Percentiles rank a stretch among this genome's conserved stretches.
Evolutionary conservation across 2,888 invertebrate species (phyloP).

Genomic region (Hirtodrosophila cameraria): DNA sequence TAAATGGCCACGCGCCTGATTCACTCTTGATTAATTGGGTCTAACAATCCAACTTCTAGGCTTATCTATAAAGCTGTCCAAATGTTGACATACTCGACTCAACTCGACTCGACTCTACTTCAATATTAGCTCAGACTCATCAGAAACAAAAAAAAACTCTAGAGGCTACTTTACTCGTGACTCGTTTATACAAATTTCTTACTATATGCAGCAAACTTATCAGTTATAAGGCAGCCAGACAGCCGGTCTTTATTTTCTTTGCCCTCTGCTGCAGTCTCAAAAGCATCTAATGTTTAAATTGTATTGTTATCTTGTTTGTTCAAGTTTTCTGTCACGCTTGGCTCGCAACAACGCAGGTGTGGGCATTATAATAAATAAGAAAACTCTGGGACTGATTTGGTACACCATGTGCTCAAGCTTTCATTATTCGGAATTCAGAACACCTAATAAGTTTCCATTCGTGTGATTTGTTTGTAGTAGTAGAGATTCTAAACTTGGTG

Average conservation of each 20-base stretch:
- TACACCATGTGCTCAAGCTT: conserved; percentile 1
- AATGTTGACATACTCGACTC: conserved; percentile 28
- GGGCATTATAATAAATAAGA: conserved; percentile 40
- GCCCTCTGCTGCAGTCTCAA: conserved; percentile 25
- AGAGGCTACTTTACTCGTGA: conserved; percentile 13
- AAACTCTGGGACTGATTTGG: neutral
- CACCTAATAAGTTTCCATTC: too few species aligned
- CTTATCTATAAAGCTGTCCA: conserved; percentile 22
- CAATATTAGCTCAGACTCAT: conserved; percentile 17
- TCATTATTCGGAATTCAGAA: too few species aligned
- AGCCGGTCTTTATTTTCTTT: conserved; percentile 29
- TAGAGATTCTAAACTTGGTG: too few species aligned
- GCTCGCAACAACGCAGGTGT: conserved; percentile 28
- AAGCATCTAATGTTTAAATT: conserved; percentile 4
- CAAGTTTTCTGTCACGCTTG: conserved; percentile 35
- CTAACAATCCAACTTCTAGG: neutral
- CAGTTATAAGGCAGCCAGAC: conserved; percentile 45
- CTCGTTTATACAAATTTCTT: conserved; percentile 23
- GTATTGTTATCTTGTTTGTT: conserved; percentile 56
- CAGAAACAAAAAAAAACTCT: too few species aligned
- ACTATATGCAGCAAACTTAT: conserved; percentile 50
- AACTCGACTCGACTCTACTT: too few species aligned
- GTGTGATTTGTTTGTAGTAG: too few species aligned
- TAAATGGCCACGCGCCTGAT: conserved; percentile 21
- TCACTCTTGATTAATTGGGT: conserved; percentile 19